These are phyloP conservation scores for Venustoraphidia nigricollis DNA, from an alignment of 2,888 invertebrate species.

Conservation along the genomic window DNA sequence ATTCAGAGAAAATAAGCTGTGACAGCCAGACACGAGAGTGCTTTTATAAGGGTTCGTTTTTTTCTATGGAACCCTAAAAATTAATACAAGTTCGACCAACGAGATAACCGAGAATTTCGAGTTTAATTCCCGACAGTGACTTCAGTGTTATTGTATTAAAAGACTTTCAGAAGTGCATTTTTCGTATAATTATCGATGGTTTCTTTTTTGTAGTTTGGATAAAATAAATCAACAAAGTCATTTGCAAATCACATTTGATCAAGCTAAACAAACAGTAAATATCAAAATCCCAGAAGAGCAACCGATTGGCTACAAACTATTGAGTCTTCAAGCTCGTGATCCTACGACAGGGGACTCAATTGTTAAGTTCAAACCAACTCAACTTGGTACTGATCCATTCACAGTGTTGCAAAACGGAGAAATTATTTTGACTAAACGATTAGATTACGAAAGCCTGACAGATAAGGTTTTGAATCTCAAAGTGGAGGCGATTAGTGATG, in stretches of 20 bases:
- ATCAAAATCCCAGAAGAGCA: slow-evolving; percentile 61
- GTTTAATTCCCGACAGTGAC: too few relatives aligned
- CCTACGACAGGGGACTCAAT: slow-evolving; percentile 47
- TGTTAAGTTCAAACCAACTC: slow-evolving; percentile 40
- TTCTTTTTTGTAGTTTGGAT: too few relatives aligned
- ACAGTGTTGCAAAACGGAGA: slow-evolving; percentile 56
- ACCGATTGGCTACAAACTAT: slow-evolving; percentile 53
- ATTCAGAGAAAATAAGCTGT: too few relatives aligned
- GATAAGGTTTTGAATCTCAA: slow-evolving; percentile 39
- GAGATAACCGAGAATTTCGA: too few relatives aligned
- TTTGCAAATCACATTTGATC: neutral
- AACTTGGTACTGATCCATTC: slow-evolving; percentile 36
- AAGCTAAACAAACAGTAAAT: neutral
- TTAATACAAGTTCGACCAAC: too few relatives aligned
- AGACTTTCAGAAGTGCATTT: too few relatives aligned
- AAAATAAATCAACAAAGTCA: too few relatives aligned
- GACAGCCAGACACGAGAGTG: too few relatives aligned
- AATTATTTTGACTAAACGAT: slow-evolving; percentile 51
- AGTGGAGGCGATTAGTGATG: slow-evolving; percentile 37
- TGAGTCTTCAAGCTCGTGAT: slow-evolving; percentile 55
- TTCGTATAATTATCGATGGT: too few relatives aligned
- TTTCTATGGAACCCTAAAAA: too few relatives aligned
- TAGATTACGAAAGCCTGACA: slow-evolving; percentile 63
- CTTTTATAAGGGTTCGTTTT: too few relatives aligned
- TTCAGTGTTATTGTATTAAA: too few relatives aligned